Conservation (phyloP, 2,797 vertebrate species). For the Petrocephalus sullivani region DNA sequence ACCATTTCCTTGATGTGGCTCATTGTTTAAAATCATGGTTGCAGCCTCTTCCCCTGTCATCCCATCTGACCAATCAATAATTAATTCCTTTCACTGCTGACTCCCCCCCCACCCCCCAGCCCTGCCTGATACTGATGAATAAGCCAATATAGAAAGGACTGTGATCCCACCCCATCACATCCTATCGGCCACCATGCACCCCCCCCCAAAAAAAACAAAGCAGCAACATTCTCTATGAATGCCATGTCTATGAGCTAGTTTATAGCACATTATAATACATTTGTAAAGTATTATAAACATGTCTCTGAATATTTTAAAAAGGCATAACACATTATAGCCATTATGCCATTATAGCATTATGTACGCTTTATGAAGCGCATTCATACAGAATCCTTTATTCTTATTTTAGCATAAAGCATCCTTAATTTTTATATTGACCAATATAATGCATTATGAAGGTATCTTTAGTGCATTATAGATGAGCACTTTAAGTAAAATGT, state of each 20-base stretch:
- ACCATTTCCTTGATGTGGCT: slow-evolving; percentile 17
- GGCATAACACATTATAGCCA: not conserved
- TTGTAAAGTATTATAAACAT: not conserved
- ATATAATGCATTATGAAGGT: not conserved
- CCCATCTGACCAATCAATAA: slow-evolving; percentile 29
- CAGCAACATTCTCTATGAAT: not conserved
- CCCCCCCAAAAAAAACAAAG: not conserved
- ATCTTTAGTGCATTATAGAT: not conserved
- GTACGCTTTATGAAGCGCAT: not conserved
- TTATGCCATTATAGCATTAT: not conserved
- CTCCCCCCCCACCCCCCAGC: not conserved
- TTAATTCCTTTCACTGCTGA: slow-evolving; percentile 11
- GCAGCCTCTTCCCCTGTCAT: slow-evolving; percentile 24
- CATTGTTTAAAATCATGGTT: slow-evolving; percentile 24
- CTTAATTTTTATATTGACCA: not conserved
- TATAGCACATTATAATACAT: not conserved
- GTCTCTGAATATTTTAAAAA: not conserved
- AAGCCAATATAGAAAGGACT: not conserved
- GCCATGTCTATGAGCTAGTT: not conserved
- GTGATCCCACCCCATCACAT: not conserved
- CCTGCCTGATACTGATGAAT: slow-evolving; percentile 9
- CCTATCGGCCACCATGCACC: not conserved
- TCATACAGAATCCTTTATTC: not conserved
- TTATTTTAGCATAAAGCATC: not conserved
- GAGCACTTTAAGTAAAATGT: not conserved